phyloP scores from a whole-genome alignment of 2,113 vertebrate genomes.

The Myotis lucifugus region DNA sequence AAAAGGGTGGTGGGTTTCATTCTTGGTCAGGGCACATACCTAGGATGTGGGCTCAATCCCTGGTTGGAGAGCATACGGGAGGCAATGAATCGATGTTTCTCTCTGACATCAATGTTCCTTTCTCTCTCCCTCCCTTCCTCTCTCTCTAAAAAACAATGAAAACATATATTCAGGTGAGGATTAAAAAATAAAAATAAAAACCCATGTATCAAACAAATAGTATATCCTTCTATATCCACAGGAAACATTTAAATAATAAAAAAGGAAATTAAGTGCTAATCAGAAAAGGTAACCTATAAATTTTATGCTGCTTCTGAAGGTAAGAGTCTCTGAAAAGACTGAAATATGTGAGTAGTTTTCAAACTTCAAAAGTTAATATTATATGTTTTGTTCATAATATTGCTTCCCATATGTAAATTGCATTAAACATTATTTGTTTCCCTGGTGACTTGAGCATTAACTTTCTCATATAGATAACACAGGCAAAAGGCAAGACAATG shows the following conservation, averaged over 20 bases:
- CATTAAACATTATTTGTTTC: constrained; percentile 11
- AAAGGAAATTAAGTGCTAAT: constrained; percentile 25
- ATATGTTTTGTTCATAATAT: neutral
- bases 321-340: neutral
- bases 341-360: neutral
- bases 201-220: neutral
- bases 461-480: neutral
- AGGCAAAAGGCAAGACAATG: constrained; percentile 12
- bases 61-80: neutral
- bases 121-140: neutral
- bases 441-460: neutral
- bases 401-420: neutral
- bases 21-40: neutral
- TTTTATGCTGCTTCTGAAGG: neutral
- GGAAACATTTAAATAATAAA: constrained; percentile 16
- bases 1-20: neutral
- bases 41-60: neutral
- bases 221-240: neutral
- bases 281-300: constrained; percentile 8
- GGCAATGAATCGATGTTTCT: neutral
- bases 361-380: neutral
- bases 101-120: neutral
- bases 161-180: neutral
- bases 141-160: neutral
- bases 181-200: constrained; percentile 6